These are phyloP conservation scores for Reticulitermes lucifugus DNA, from an alignment of 2,888 invertebrate genomes.

Conservation along the genomic window DNA sequence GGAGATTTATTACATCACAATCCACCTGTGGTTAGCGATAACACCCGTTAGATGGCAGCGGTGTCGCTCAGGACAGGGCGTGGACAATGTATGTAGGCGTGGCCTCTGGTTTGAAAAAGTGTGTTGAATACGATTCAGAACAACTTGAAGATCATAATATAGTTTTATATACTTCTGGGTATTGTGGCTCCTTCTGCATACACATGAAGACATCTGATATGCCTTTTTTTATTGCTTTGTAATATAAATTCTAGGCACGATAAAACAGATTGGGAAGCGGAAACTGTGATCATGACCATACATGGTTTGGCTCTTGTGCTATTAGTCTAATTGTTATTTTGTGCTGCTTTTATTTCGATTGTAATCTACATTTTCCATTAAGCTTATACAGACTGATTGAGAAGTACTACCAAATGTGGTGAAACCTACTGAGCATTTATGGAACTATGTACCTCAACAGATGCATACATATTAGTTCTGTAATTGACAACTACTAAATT, in stretches of 20 bases:
- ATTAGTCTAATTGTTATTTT: too few species aligned
- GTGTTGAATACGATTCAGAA: neutral
- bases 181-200: neutral
- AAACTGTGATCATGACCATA: neutral
- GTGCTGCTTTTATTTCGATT: too few species aligned
- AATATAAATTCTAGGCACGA: neutral
- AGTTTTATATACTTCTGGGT: neutral
- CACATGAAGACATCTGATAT: neutral
- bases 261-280: neutral
- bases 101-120: neutral
- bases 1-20: constrained; percentile 41
- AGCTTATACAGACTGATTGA: too few species aligned
- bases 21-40: constrained; percentile 42
- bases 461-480: too few species aligned
- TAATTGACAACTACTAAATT: too few species aligned
- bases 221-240: neutral
- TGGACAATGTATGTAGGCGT: constrained; percentile 23
- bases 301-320: neutral
- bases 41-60: constrained; percentile 36
- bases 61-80: constrained; percentile 28
- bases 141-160: neutral
- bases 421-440: too few species aligned
- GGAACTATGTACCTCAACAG: too few species aligned
- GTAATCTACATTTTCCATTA: too few species aligned
- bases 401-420: too few species aligned